Evolutionary conservation across 2,113 vertebrate species (phyloP).

Genomic region (Rafetus swinhoei): DNA sequence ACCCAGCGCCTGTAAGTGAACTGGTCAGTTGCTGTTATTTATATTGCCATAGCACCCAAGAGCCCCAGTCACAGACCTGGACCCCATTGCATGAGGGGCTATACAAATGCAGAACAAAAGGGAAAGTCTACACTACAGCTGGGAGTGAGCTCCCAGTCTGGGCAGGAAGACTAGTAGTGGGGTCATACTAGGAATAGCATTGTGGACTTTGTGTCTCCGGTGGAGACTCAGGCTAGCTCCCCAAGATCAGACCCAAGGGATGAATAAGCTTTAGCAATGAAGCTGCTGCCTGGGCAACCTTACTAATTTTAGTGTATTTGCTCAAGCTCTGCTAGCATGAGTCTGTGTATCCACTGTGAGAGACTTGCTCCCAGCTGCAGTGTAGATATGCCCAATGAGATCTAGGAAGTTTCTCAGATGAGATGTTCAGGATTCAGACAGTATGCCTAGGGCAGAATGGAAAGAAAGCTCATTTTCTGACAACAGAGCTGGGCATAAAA

Average conservation of each 20-base stretch:
- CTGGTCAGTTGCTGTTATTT: neutral
- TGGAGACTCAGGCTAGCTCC: neutral
- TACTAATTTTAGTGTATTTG: neutral
- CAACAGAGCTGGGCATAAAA: accelerated
- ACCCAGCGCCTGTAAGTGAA: neutral
- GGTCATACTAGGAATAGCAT: neutral
- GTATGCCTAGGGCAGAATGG: neutral
- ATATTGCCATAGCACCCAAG: neutral
- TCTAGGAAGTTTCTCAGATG: neutral
- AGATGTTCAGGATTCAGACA: neutral
- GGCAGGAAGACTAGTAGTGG: neutral
- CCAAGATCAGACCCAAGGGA: neutral
- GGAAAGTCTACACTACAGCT: neutral
- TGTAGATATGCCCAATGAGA: neutral
- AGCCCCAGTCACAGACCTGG: neutral
- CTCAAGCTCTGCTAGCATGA: neutral
- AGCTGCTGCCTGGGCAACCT: neutral
- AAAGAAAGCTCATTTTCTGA: neutral
- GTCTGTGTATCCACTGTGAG: neutral
- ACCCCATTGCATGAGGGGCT: neutral
- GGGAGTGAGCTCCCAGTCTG: neutral
- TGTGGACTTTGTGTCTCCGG: neutral
- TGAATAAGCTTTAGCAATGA: neutral
- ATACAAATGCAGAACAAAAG: neutral
- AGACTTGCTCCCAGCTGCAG: neutral